Base-by-base conservation (phyloP, 1,140 invertebrate species). In the Planococcus citri region DNA sequence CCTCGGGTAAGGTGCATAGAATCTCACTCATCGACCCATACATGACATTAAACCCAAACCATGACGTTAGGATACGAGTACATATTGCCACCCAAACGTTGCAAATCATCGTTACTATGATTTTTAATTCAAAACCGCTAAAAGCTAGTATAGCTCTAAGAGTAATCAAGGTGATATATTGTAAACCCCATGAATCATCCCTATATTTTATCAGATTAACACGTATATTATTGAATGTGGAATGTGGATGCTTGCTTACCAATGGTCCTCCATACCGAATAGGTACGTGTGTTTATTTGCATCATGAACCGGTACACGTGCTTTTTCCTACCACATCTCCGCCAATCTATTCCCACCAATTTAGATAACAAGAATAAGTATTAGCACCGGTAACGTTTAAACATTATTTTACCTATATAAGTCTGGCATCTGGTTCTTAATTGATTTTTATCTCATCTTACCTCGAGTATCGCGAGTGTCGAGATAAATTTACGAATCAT, bases 351-450 rank as follows among this genome's bases (percentile, higher is more conserved):
- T 51, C 41, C 41, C 41, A 51, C 41, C 41, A 51, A 51, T 51
- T 51, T 51, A 51, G 41, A 51, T 51, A 51, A 51, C 41, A 51
- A 37, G 33, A 37, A 37, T 37, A 37, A 51, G 41, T 51, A 51
- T 20, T 14, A 51, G 41, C n/a, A 51, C 41, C 12, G 41, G 41
- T 6, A 9, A 51, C 6, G 6, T 6, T 51, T 51, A 51, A 51
- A 51, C 12, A 51, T 51, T 20, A 51, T 20, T 51, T 51, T 51
- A 51, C 41, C 41, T 51, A 51, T 51, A 51, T 51, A 51, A 51
- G 41, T 51, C 41, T 51, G 6, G 41, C 17, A 51, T 17, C 41
- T 51, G 41, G 41, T 51, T 51, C 41, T 51, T 51, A 51, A 51
- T 51, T 51, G 41, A 51, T 51, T 51, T 51, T 51, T 17, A 51